Conservation (phyloP, 2,113 vertebrate species). For the Hoplias malabaricus region DNA sequence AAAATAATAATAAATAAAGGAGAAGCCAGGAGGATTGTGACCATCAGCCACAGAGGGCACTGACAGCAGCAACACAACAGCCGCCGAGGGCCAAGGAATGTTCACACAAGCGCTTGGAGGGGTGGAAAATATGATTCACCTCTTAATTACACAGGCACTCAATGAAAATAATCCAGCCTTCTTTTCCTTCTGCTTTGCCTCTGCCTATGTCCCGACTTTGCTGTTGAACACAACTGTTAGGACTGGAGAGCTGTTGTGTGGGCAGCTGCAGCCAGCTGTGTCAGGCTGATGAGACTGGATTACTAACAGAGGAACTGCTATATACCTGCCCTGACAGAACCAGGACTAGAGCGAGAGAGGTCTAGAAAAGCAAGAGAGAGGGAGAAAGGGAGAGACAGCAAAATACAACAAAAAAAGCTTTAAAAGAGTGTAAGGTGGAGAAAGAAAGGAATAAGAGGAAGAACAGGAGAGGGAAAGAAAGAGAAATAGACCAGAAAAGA, state of each 20-base stretch:
- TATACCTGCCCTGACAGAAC: neutral
- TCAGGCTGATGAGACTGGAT: neutral
- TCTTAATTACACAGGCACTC: constrained; percentile 58
- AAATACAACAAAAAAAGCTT: neutral
- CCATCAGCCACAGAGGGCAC: neutral
- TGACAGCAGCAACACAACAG: neutral
- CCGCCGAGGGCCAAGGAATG: constrained; percentile 51
- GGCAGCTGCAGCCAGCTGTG: neutral
- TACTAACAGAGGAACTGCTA: neutral
- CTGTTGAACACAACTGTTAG: neutral
- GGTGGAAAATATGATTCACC: constrained; percentile 69
- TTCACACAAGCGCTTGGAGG: constrained; percentile 51
- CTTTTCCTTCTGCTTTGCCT: constrained; percentile 44
- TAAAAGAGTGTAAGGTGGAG: neutral
- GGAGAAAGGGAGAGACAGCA: neutral
- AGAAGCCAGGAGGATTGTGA: neutral
- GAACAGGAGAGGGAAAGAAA: neutral
- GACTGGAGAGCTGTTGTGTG: neutral
- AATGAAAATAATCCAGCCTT: constrained; percentile 60
- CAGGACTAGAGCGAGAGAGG: neutral
- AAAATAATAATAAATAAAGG: too few relatives aligned
- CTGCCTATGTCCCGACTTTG: constrained; percentile 44
- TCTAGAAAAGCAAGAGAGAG: neutral
- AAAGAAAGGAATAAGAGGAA: neutral
- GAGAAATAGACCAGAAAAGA: neutral